These are phyloP conservation scores for Hyposmocoma kahamanoa DNA, from an alignment of 1,140 invertebrate species.

Conservation along the genomic window DNA sequence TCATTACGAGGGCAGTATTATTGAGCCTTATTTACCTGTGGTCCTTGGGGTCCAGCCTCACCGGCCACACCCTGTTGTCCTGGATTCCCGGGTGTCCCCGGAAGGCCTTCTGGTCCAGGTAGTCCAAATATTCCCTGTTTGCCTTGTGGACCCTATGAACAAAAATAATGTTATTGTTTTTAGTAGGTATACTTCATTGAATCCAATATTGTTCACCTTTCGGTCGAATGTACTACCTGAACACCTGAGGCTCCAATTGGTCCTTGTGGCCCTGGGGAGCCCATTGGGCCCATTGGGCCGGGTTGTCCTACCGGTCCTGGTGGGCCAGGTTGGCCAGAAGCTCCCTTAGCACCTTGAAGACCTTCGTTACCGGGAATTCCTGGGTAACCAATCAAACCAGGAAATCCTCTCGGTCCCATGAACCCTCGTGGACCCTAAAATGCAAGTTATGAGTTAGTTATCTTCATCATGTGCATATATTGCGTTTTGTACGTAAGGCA, in stretches of 20 bases:
- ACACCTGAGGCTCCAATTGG: slow-evolving; percentile 80
- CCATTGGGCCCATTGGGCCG: slow-evolving; percentile 78
- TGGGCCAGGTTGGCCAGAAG: slow-evolving; percentile 79
- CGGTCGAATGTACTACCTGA: too few species aligned
- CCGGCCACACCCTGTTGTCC: slow-evolving; percentile 80
- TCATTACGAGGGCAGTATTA: too few species aligned
- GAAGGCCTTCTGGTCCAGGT: slow-evolving; percentile 82
- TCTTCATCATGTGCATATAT: too few species aligned
- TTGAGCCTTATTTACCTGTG: slow-evolving; percentile 63
- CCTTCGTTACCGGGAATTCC: slow-evolving; percentile 86
- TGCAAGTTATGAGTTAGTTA: neutral
- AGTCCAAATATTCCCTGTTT: slow-evolving; percentile 83
- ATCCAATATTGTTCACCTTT: neutral
- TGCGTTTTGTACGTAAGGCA: too few species aligned
- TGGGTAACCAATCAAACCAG: slow-evolving; percentile 83
- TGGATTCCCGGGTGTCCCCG: slow-evolving; percentile 82
- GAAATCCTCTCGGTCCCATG: slow-evolving; percentile 85
- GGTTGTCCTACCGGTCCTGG: slow-evolving; percentile 80
- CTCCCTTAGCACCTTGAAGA: slow-evolving; percentile 81
- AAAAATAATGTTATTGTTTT: neutral
- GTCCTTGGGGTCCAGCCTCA: slow-evolving; percentile 78
- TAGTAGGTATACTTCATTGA: neutral
- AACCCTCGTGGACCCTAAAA: slow-evolving; percentile 87
- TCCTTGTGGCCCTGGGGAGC: slow-evolving; percentile 80
- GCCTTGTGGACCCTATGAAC: slow-evolving; percentile 78